These are phyloP conservation scores for Decapterus maruadsi DNA, from an alignment of 2,797 vertebrate genomes.

Conservation along the genomic window DNA sequence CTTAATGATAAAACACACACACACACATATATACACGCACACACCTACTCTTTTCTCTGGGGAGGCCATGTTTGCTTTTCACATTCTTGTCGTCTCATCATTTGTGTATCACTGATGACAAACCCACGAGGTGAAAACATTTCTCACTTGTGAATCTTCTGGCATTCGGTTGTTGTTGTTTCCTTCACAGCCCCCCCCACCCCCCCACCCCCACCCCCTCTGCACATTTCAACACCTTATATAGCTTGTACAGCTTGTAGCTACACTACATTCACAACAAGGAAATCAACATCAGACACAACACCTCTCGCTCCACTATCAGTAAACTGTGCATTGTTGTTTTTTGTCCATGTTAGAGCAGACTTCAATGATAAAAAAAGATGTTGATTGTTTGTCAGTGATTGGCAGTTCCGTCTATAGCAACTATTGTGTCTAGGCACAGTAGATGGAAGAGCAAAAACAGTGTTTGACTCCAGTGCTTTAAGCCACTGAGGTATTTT, in stretches of 20 bases:
- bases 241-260: background rate
- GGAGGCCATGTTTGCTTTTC: conserved; percentile 28
- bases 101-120: conserved; percentile 12
- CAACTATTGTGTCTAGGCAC: too few relatives aligned
- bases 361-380: too few relatives aligned
- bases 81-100: background rate
- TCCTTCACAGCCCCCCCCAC: background rate
- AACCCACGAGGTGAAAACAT: conserved; percentile 16
- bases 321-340: background rate
- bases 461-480: too few relatives aligned
- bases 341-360: too few relatives aligned
- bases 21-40: background rate
- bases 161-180: conserved; percentile 6
- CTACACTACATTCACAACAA: background rate
- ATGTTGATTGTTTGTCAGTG: too few relatives aligned
- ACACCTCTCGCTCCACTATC: background rate
- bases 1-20: conserved; percentile 15
- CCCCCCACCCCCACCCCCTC: background rate
- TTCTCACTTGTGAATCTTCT: background rate
- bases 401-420: too few relatives aligned
- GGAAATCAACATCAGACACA: background rate
- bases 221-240: background rate
- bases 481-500: too few relatives aligned
- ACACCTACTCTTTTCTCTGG: background rate
- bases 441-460: too few relatives aligned